phyloP scores from a whole-genome alignment of 2,888 invertebrate genomes.

The Cybosia mesomella region DNA sequence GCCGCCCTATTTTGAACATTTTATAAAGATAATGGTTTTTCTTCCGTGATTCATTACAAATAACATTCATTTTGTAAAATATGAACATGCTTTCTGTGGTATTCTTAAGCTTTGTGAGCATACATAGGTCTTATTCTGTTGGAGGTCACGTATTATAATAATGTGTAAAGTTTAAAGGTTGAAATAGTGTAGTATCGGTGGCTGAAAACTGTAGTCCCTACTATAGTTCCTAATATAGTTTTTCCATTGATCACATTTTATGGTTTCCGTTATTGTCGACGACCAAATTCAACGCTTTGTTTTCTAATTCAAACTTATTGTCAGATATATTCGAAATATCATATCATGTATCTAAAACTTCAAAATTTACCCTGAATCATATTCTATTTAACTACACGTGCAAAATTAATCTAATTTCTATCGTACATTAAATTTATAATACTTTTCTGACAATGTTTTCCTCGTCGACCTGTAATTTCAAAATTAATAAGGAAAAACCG shows the following conservation, averaged over 20 bases:
- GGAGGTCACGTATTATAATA: constrained; percentile 19
- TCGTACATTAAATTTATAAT: constrained; percentile 16
- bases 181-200: neutral
- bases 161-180: constrained; percentile 17
- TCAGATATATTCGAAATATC: constrained; percentile 14
- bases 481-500: constrained; percentile 27
- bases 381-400: constrained; percentile 50
- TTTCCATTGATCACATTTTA: constrained; percentile 12
- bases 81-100: constrained; percentile 11
- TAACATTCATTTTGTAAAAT: constrained; percentile 7
- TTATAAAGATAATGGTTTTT: constrained; percentile 37
- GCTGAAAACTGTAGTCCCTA: too few species aligned
- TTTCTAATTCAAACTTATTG: constrained; percentile 6
- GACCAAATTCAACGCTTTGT: constrained; percentile 1
- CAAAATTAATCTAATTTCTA: constrained; percentile 28
- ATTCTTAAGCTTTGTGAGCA: constrained; percentile 13
- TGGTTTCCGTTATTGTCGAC: constrained; percentile 20
- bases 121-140: constrained; percentile 3
- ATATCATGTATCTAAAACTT: constrained; percentile 22
- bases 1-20: constrained; percentile 53
- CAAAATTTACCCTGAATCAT: constrained; percentile 54
- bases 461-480: constrained; percentile 30
- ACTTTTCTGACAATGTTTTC: constrained; percentile 28
- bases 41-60: constrained; percentile 15
- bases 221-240: too few species aligned